These are phyloP conservation scores for Mythimna lalbum DNA, from an alignment of 2,888 invertebrate species.

Conservation along the genomic window DNA sequence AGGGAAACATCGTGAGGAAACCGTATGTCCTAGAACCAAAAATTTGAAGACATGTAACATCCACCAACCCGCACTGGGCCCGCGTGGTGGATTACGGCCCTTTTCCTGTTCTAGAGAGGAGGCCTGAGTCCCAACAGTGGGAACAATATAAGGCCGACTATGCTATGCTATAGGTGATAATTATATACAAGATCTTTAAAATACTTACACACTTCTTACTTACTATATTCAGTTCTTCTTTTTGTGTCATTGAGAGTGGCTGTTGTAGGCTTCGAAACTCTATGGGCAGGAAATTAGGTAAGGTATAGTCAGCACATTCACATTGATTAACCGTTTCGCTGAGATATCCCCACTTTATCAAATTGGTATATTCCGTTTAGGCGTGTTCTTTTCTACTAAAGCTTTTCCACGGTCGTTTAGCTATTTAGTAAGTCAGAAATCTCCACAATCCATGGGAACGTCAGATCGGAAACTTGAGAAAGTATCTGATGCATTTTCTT, in stretches of 20 bases:
- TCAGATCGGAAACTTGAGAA: constrained; percentile 21
- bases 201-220: too few relatives aligned
- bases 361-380: background rate
- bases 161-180: too few relatives aligned
- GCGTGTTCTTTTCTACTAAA: background rate
- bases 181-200: too few relatives aligned
- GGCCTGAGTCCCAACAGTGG: too few relatives aligned
- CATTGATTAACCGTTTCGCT: background rate
- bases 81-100: too few relatives aligned
- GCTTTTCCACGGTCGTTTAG: background rate
- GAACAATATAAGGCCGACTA: too few relatives aligned
- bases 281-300: background rate
- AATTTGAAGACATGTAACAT: too few relatives aligned
- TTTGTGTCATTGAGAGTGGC: too few relatives aligned
- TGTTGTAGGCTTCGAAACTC: background rate
- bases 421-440: constrained; percentile 5
- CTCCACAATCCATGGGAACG: background rate
- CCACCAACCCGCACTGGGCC: too few relatives aligned
- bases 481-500: constrained; percentile 25
- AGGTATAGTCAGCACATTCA: background rate
- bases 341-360: background rate
- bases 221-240: background rate
- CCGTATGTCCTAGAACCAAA: too few relatives aligned
- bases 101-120: too few relatives aligned
- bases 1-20: too few relatives aligned